These are phyloP conservation scores for Ancistrus triradiatus DNA, from an alignment of 2,113 vertebrate species.

Conservation along the genomic window DNA sequence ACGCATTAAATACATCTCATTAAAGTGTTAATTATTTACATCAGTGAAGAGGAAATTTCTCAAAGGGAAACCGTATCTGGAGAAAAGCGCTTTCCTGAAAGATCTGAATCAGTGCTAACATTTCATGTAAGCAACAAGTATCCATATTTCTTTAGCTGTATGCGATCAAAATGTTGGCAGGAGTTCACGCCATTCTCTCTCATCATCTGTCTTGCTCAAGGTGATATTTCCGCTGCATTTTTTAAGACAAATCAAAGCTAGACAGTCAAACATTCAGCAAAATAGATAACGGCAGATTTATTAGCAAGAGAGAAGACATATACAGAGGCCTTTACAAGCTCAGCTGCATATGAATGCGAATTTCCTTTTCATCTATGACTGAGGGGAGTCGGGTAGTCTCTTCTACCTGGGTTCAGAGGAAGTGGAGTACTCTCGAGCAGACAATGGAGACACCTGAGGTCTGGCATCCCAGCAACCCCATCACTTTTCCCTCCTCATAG, in stretches of 20 bases:
- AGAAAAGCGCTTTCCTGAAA: neutral
- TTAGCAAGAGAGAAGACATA: neutral
- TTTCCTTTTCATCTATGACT: neutral
- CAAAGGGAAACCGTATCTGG: constrained; percentile 8
- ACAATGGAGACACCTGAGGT: constrained; percentile 15
- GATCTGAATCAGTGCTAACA: constrained; percentile 4
- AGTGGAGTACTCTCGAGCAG: neutral
- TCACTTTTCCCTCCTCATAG: constrained; percentile 13
- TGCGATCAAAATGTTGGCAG: neutral
- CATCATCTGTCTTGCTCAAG: neutral
- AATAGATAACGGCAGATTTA: constrained; percentile 4
- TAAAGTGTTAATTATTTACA: constrained; percentile 71
- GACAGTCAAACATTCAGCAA: constrained; percentile 15
- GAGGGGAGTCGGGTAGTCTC: neutral
- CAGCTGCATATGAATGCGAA: neutral
- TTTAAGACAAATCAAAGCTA: neutral
- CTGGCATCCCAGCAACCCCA: neutral
- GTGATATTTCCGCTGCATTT: constrained; percentile 13
- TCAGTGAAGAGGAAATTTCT: constrained; percentile 54
- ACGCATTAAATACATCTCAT: constrained; percentile 69
- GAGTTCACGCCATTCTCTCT: neutral
- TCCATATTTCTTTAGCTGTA: neutral
- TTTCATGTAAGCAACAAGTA: neutral
- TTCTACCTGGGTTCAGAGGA: neutral
- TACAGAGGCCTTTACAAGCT: neutral